phyloP scores from a whole-genome alignment of 2,113 vertebrate genomes.

The Rhadina sibilatrix region DNA sequence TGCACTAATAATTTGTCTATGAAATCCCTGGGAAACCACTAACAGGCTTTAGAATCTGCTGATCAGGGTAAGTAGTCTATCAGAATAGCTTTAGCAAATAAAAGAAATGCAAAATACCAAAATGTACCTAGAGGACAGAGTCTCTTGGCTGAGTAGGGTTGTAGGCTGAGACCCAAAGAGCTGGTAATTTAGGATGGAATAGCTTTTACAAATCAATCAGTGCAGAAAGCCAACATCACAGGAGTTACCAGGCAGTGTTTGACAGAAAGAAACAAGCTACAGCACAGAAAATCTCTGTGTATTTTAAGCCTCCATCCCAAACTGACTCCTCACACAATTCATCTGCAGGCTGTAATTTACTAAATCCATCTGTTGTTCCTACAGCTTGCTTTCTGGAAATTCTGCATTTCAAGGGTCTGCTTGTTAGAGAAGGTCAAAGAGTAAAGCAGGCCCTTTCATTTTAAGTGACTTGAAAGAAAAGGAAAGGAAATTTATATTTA shows the following conservation, averaged over 20 bases:
- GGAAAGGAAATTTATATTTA: constrained; percentile 77
- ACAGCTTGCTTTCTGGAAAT: constrained; percentile 67
- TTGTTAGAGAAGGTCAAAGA: constrained; percentile 74
- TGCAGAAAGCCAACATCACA: constrained; percentile 6
- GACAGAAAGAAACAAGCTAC: constrained; percentile 47
- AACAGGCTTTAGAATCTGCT: constrained; percentile 39
- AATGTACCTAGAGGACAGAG: constrained; percentile 19
- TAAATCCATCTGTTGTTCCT: constrained; percentile 74
- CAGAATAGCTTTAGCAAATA: constrained; percentile 23
- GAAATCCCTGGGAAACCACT: constrained; percentile 27
- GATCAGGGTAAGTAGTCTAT: not conserved
- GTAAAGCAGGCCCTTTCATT: constrained; percentile 72
- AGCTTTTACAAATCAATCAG: constrained; percentile 25
- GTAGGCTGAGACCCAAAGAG: not conserved
- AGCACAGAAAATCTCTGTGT: constrained; percentile 10
- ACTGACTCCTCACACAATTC: constrained; percentile 22
- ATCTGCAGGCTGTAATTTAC: constrained; percentile 74
- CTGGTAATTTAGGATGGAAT: not conserved
- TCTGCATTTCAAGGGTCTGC: constrained; percentile 74
- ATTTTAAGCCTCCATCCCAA: constrained; percentile 40
- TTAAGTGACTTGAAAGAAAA: constrained; percentile 77
- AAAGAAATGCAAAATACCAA: constrained; percentile 29
- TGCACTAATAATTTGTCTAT: constrained; percentile 15
- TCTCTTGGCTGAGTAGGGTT: not conserved
- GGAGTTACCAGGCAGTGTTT: not conserved